phyloP scores from a whole-genome alignment of 2,113 vertebrate genomes.

The Symphodus melops region DNA sequence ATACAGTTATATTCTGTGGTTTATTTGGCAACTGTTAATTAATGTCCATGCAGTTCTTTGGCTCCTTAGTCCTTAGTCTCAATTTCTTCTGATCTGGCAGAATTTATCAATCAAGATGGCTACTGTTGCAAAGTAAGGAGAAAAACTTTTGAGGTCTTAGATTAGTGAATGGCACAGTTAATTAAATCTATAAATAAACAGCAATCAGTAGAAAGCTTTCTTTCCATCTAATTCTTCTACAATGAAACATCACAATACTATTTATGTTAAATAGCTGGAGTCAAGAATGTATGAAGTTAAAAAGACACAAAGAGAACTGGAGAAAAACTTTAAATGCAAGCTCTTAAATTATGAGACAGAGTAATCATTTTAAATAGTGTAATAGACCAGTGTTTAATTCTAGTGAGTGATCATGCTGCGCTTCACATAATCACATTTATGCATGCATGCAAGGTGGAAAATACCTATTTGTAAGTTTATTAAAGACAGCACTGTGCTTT shows the following conservation, averaged over 20 bases:
- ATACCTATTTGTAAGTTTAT: constrained; percentile 48
- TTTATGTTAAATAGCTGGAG: constrained; percentile 60
- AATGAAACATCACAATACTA: constrained; percentile 65
- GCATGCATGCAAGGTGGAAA: constrained; percentile 54
- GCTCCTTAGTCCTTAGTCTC: constrained; percentile 58
- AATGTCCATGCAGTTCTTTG: constrained; percentile 43
- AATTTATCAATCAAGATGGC: constrained; percentile 53
- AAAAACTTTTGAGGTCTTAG: constrained; percentile 52
- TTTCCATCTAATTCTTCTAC: constrained; percentile 61
- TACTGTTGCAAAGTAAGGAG: constrained; percentile 37
- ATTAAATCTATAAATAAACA: constrained; percentile 55
- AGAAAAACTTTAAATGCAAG: constrained; percentile 41
- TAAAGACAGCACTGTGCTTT: constrained; percentile 33
- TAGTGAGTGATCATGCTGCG: constrained; percentile 57
- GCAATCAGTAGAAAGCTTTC: constrained; percentile 51
- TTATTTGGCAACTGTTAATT: constrained; percentile 63
- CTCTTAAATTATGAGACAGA: constrained; percentile 66
- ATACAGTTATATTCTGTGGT: constrained; percentile 48
- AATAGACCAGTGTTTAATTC: constrained; percentile 67
- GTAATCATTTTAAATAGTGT: constrained; percentile 59
- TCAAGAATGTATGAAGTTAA: constrained; percentile 48
- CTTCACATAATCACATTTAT: constrained; percentile 63
- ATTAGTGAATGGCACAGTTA: constrained; percentile 2
- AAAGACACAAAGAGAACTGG: constrained; percentile 41
- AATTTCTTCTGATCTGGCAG: constrained; percentile 49